Base-by-base conservation (phyloP, 2,113 vertebrate genomes). In the Willisornis vidua region DNA sequence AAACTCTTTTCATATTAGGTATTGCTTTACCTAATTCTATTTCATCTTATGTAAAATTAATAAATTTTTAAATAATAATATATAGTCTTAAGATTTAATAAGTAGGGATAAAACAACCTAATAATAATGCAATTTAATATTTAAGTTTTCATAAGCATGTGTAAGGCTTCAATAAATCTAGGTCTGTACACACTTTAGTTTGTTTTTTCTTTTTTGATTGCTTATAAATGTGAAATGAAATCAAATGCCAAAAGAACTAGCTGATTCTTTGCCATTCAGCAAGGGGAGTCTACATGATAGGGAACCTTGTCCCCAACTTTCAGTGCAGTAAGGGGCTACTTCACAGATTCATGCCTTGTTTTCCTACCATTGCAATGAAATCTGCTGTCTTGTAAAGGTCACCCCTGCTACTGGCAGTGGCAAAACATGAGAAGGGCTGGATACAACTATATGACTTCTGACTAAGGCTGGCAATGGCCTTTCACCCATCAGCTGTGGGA, bases 321-420 rank as follows among this genome's bases (percentile, higher is more conserved):
- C 51, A 59, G 0, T 20, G 16, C 6, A 70, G 15, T 52, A 43
- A 41, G 25, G 14, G 9, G 5, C 14, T 45, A 43, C 14, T 49
- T 77, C 37, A 46, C 0, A 0, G 10, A 49, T 17, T 17, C 4
- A 3, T 8, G 10, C 1, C 14, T 52, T 55, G 19, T 63, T 84
- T 62, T 76, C 17, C 16, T 43, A 41, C 4, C 6, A n/a, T 7
- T 85, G 25, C 31, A 78, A 8, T 17, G 22, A 55, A 59, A 82
- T 49, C 26, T 72, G 33, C 11, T 85, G 57, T 58, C 68, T 68
- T 76, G 22, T 49, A 58, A 76, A 75, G 31, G 33, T 54, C 33
- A 54, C 43, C 49, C 16, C 11, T 49, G 22, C 4, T 45, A 43
- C 31, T n/a, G 26, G 13, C 29, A 74, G 25, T 76, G 72, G 8